phyloP scores from a whole-genome alignment of 2,888 invertebrate genomes.

The Lasiommata megera region DNA sequence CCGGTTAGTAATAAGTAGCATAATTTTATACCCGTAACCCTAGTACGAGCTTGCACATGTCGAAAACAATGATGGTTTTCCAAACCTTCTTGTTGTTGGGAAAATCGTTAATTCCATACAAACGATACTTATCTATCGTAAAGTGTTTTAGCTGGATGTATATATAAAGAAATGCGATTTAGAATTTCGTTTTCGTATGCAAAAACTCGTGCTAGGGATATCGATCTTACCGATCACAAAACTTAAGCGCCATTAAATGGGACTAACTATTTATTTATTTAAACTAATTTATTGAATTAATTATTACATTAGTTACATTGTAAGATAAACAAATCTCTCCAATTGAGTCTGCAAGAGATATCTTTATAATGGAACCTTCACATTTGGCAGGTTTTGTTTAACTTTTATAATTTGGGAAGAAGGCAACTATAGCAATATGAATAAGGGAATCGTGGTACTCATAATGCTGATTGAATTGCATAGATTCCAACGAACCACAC shows the following conservation, averaged over 20 bases:
- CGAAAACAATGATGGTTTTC: neutral
- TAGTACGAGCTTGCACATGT: neutral
- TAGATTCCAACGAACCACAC: too few relatives aligned
- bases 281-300: slow-evolving; percentile 18
- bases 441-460: too few relatives aligned
- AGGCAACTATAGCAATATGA: too few relatives aligned
- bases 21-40: slow-evolving; percentile 19
- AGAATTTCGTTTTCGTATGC: neutral
- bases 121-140: too few relatives aligned
- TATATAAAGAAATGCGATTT: too few relatives aligned
- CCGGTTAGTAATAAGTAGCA: slow-evolving; percentile 19
- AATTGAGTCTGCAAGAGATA: neutral
- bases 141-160: too few relatives aligned
- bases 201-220: neutral
- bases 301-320: neutral
- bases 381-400: too few relatives aligned
- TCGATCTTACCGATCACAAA: slow-evolving; percentile 22
- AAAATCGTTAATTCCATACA: too few relatives aligned
- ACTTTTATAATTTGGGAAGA: too few relatives aligned
- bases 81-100: too few relatives aligned
- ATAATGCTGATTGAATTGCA: too few relatives aligned
- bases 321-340: neutral
- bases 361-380: too few relatives aligned
- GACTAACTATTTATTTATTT: slow-evolving; percentile 23
- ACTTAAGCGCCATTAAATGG: slow-evolving; percentile 23